phyloP scores from a whole-genome alignment of 2,113 vertebrate species.

The Gobio gobio region DNA sequence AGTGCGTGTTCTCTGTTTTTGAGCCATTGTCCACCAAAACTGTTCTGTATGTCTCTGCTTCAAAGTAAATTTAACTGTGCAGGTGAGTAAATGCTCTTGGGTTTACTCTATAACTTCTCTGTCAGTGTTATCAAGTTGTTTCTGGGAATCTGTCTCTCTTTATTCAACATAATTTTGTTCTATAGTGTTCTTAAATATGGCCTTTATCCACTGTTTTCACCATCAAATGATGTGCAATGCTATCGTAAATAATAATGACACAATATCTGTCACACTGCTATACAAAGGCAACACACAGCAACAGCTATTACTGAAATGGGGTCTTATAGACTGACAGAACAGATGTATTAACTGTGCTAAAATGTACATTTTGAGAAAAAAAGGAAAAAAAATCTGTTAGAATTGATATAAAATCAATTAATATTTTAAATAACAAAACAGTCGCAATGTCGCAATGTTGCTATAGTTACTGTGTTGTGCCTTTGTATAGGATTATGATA shows the following conservation, averaged over 20 bases:
- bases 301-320: not conserved
- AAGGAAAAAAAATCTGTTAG: not conserved
- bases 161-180: not conserved
- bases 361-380: too few relatives aligned
- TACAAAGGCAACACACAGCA: constrained; percentile 2
- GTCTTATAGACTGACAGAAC: not conserved
- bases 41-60: constrained; percentile 1
- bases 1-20: not conserved
- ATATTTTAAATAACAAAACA: not conserved
- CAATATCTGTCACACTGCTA: not conserved
- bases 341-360: not conserved
- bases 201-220: not conserved
- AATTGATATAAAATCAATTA: not conserved
- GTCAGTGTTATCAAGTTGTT: constrained; percentile 4
- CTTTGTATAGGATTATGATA: not conserved
- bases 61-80: constrained; percentile 6
- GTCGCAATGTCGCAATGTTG: not conserved
- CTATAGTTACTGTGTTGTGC: not conserved
- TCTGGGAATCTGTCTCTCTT: not conserved
- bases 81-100: not conserved
- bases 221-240: not conserved
- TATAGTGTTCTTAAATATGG: not conserved
- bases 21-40: not conserved
- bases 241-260: not conserved
- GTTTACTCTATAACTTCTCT: not conserved